Evolutionary conservation across 1,140 invertebrate genomes (phyloP).

Genomic region (Tetragnatha versicolor): DNA sequence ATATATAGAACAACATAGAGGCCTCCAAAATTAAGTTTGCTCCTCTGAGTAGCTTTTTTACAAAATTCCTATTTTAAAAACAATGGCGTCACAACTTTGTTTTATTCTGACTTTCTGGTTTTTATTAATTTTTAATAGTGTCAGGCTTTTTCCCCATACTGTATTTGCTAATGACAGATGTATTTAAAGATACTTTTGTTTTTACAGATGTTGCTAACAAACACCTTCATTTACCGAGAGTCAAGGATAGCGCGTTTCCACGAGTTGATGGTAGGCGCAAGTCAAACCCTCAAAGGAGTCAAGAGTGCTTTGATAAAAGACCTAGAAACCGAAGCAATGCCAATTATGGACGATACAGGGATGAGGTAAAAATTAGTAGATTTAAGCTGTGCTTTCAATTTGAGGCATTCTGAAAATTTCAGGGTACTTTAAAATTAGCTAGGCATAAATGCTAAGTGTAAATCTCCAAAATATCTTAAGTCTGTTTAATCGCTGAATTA

Average conservation of each 20-base stretch:
- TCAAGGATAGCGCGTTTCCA: constrained; percentile 68
- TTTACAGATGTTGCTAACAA: constrained; percentile 43
- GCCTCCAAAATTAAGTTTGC: too few relatives aligned
- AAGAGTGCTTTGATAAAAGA: constrained; percentile 75
- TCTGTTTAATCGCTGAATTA: too few relatives aligned
- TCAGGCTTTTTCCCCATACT: neutral
- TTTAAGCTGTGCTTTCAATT: too few relatives aligned
- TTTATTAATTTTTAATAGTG: neutral
- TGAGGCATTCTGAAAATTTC: too few relatives aligned
- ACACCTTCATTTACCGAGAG: constrained; percentile 37
- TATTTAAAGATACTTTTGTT: neutral
- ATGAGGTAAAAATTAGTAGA: constrained; percentile 63
- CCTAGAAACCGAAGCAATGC: constrained; percentile 71
- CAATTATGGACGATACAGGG: constrained; percentile 62
- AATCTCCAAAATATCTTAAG: too few relatives aligned
- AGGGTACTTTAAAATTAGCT: too few relatives aligned
- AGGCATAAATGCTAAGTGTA: too few relatives aligned
- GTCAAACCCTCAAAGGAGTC: constrained; percentile 69
- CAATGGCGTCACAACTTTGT: too few relatives aligned
- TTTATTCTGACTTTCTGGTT: too few relatives aligned
- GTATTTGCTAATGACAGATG: neutral
- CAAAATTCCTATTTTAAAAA: too few relatives aligned
- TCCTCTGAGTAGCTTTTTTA: too few relatives aligned
- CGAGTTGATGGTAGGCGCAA: constrained; percentile 70
- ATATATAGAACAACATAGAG: too few relatives aligned